A percentile compares a stretch with the other conserved stretches of the same genome.
These are phyloP conservation scores for Drosophila setosimentum DNA, from an alignment of 2,888 invertebrate species.

Conservation along the genomic window DNA sequence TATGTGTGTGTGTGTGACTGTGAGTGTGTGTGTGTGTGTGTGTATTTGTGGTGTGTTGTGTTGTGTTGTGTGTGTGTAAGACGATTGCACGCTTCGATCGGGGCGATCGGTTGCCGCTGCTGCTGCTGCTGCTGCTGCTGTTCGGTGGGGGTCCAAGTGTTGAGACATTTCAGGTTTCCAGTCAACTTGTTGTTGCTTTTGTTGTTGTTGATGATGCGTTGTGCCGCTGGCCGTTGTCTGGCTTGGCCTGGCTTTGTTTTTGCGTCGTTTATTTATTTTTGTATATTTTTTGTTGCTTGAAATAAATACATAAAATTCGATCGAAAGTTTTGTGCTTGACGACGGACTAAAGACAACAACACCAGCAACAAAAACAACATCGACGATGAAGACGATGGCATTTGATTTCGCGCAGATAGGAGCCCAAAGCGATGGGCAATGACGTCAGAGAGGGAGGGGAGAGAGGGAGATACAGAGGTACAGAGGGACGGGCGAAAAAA, in stretches of 20 bases:
- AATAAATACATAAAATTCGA: constrained; percentile 81
- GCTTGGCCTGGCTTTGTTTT: constrained; percentile 65
- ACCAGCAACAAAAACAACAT: not conserved
- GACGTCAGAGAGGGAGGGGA: constrained; percentile 55
- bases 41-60: constrained; percentile 24
- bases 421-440: constrained; percentile 42
- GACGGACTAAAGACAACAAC: constrained; percentile 37
- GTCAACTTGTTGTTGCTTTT: constrained; percentile 57
- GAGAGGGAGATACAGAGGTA: not conserved
- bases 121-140: constrained; percentile 32
- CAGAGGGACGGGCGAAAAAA: not conserved
- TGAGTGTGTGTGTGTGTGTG: constrained; percentile 23
- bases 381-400: constrained; percentile 65
- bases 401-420: constrained; percentile 80
- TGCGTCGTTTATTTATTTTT: constrained; percentile 67
- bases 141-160: constrained; percentile 81
- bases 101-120: constrained; percentile 69
- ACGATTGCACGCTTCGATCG: constrained; percentile 80
- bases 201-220: constrained; percentile 70
- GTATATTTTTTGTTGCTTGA: constrained; percentile 55
- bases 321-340: constrained; percentile 79
- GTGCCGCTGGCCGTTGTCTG: constrained; percentile 79
- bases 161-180: constrained; percentile 80
- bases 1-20: constrained; percentile 17
- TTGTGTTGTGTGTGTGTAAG: constrained; percentile 47